phyloP scores from a whole-genome alignment of 2,797 vertebrate species.

The Anabacerthia variegaticeps region DNA sequence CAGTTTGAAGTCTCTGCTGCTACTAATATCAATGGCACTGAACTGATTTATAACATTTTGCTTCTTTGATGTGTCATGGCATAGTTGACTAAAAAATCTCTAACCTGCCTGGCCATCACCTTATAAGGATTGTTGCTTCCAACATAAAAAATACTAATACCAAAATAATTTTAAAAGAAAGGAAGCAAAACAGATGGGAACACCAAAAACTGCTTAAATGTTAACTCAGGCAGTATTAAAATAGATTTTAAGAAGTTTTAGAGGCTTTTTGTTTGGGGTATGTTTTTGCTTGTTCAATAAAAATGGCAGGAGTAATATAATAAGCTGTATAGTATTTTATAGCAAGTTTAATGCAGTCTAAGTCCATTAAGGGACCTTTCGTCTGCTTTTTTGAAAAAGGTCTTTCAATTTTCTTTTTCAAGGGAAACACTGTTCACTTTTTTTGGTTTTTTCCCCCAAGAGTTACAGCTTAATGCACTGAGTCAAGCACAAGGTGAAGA shows the following conservation, averaged over 20 bases:
- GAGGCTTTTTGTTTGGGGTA: not conserved
- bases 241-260: constrained; percentile 6
- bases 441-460: not conserved
- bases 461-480: not conserved
- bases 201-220: not conserved
- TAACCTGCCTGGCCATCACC: not conserved
- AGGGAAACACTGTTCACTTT: not conserved
- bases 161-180: not conserved
- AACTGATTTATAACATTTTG: not conserved
- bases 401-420: constrained; percentile 18
- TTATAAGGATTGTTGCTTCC: not conserved
- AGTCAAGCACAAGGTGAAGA: not conserved
- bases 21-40: not conserved
- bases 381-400: not conserved
- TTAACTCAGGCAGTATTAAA: not conserved
- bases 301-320: constrained; percentile 19
- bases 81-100: not conserved
- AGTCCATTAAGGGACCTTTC: constrained; percentile 8
- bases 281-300: constrained; percentile 12
- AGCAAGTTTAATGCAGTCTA: not conserved
- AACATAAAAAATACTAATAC: not conserved
- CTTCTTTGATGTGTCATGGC: not conserved
- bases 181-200: not conserved
- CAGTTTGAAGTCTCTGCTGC: not conserved
- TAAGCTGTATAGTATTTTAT: constrained; percentile 1